Base-by-base conservation (phyloP, 2,888 invertebrate genomes). In the Callimorpha dominula region DNA sequence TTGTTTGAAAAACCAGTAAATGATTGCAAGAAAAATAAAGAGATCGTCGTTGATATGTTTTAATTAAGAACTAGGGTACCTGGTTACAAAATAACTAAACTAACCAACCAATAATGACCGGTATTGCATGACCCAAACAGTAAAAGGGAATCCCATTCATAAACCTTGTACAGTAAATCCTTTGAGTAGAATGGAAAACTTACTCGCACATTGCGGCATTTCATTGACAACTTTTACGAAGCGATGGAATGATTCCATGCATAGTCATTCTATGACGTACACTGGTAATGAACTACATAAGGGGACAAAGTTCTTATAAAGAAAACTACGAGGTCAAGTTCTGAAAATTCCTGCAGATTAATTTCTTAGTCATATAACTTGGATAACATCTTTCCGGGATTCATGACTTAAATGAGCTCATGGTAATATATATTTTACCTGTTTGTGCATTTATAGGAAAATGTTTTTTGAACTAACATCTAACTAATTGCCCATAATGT, bases 111-210 rank as follows among this genome's bases (percentile, higher is more conserved):
- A 52, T 8, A 57, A 31, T 12, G 5, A 0, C 1, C 9, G 8
- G 20, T 12, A 14, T 31, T 60, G 14, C 5, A 6, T 20, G 14
- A 31, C 4, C n/a, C 14, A 65, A 14, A 65, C 20, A 20, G 31
- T 49, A 49, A n/a, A 31, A n/a, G 71, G 71, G 46, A 81, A 81
- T 68, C 17, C 73, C 67, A 68, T 68, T 31, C 46, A 31, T 31
- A 63, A 54, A 65, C 54, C 54, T 70, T 31, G 63, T 50, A 57
- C 9, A 20, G 15, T 43, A 40, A 70, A 72, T 65, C 57, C 74
- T 80, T 79, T 72, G 75, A 75, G 31, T 46, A 4, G 17, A 65
- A 65, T 12, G 75, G 75, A 76, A 78, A 80, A 71, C 31, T 74
- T 73, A 65, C 63, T 52, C 17, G 8, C 12, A 50, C 14, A 64